Conservation (phyloP, 2,797 vertebrate species). For the Lagocephalus sceleratus region DNA sequence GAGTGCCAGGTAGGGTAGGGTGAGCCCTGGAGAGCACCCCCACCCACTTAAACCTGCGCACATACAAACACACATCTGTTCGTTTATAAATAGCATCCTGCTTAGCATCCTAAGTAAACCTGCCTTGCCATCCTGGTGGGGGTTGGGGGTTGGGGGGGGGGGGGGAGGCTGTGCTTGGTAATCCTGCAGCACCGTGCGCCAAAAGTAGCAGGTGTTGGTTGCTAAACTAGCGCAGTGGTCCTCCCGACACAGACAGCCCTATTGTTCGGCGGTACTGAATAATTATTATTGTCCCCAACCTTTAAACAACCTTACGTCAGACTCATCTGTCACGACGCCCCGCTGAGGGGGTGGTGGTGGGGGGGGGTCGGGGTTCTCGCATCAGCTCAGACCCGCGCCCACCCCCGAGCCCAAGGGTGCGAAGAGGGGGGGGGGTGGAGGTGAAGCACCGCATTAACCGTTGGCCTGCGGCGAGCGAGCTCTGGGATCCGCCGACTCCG, state of each 20-base stretch:
- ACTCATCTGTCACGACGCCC: constrained; percentile 73
- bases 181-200: constrained; percentile 60
- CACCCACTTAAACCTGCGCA: constrained; percentile 51
- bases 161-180: constrained; percentile 45
- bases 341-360: too few relatives aligned
- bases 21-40: constrained; percentile 49
- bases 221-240: constrained; percentile 43
- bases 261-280: constrained; percentile 69
- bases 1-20: constrained; percentile 56
- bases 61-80: constrained; percentile 44
- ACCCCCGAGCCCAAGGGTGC: constrained; percentile 46
- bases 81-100: constrained; percentile 59
- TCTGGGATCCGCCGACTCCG: constrained; percentile 26
- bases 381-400: constrained; percentile 50
- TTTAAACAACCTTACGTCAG: constrained; percentile 78
- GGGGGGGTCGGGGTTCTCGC: constrained; percentile 46
- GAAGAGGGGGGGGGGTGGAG: constrained; percentile 58
- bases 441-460: constrained; percentile 70
- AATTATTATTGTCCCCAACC: constrained; percentile 76
- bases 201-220: constrained; percentile 62
- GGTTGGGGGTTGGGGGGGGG: too few relatives aligned
- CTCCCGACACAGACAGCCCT: constrained; percentile 46
- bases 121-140: constrained; percentile 25
- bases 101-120: constrained; percentile 59
- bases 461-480: constrained; percentile 62